Evolutionary conservation across 2,888 invertebrate genomes (phyloP), one percentile per base, ranked within the genome.

Genomic region (Lepas anatifera): DNA sequence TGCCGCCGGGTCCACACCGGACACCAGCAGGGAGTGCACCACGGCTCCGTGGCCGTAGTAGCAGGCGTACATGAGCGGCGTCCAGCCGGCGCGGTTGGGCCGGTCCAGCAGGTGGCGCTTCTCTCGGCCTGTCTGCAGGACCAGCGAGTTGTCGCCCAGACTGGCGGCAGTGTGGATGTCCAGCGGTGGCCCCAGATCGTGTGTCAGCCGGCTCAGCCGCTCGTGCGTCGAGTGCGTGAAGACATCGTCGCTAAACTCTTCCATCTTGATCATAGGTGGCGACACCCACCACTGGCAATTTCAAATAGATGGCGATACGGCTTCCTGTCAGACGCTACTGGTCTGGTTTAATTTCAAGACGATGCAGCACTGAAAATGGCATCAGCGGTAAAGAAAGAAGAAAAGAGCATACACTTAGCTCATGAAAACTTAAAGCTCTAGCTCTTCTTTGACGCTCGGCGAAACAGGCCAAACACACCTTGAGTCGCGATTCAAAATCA

Each of bases 21-120:
- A 39, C 3, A 67, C 71, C 25, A 81, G 74, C 64, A 81, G 75
- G 18, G 79, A 73, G 68, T 76, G 77, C 3, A 81, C 79, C 27
- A 80, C 77, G 70, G 77, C 77, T 69, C 78, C 77, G 73, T 81
- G 80, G 3, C 80, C 81, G 70, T 80, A 80, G 74, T 80, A 81
- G 70, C 78, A 77, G 6, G 81, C 81, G 74, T 81, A 81, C 81
- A 81, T 81, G 41, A 81, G 73, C 4, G 80, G 77, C 4, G 81
- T 81, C 81, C 81, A 81, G 4, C 80, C 80, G 66, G 80, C 79
- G 29, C 73, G 74, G 74, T 81, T 81, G 58, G 58, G 13, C 29
- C 58, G 58, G 58, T 58, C 58, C 32, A 58, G 58, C 32, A 25
- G 29, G 22, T 4, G 32, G 29, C 29, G 58, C 16, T 32, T 18